Evolutionary conservation across 2,888 invertebrate genomes (phyloP).

Genomic region (Stictocephala bisonia): DNA sequence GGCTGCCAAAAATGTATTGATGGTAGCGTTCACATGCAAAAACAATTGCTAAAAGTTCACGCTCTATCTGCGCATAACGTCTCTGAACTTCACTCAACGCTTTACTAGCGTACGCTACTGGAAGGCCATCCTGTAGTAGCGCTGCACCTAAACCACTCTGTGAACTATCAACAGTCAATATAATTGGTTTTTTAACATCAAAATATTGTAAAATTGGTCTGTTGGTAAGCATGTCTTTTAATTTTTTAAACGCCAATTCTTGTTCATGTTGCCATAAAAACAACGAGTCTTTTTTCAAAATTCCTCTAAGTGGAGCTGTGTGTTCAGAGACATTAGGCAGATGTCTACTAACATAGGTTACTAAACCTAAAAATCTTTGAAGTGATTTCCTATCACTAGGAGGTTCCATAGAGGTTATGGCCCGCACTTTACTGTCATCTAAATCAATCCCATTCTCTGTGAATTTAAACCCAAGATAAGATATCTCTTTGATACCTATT

Average conservation of each 20-base stretch:
- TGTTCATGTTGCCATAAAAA: slow-evolving; percentile 49
- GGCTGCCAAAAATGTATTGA: background rate
- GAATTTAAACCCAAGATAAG: slow-evolving; percentile 19
- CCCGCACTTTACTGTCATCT: slow-evolving; percentile 52
- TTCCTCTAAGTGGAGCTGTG: slow-evolving; percentile 48
- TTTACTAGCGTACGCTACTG: background rate
- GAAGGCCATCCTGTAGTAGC: background rate
- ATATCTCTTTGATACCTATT: slow-evolving; percentile 15
- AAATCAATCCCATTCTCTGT: background rate
- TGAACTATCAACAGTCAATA: background rate
- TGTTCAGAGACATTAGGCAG: slow-evolving; percentile 55
- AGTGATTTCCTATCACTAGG: slow-evolving; percentile 57
- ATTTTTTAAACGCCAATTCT: slow-evolving; percentile 47
- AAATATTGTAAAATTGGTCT: slow-evolving; percentile 6
- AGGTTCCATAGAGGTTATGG: slow-evolving; percentile 53
- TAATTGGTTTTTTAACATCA: background rate
- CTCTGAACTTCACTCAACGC: background rate
- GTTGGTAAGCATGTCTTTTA: slow-evolving; percentile 10
- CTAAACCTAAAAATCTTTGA: slow-evolving; percentile 59
- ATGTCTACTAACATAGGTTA: slow-evolving; percentile 58
- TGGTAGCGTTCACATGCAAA: background rate
- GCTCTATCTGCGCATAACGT: background rate
- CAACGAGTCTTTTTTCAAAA: slow-evolving; percentile 54
- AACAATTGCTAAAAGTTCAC: background rate
- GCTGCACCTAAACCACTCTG: background rate